Base-by-base conservation (phyloP, 92 coral and sea anemone species). In the Epizoanthus rinbou region DNA sequence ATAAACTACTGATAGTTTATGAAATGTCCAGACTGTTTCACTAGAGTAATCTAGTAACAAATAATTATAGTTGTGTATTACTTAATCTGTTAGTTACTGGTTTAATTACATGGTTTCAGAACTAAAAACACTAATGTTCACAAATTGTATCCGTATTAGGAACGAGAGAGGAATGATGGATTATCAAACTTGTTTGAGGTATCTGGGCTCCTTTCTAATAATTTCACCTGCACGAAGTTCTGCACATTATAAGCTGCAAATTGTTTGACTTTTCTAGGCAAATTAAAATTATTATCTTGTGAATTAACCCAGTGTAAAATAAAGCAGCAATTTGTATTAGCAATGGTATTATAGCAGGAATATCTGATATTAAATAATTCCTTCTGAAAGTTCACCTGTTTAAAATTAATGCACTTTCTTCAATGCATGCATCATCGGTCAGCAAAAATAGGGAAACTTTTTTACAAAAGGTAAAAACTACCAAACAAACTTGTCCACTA, bases 181-280 rank as follows among this genome's bases (percentile, higher is more conserved):
- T 78, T 60, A 60, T 25, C 82, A 78, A 31, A 60, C 52, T 78
- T 78, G 37, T 78, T 78, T 78, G 82, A 78, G 82, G 82, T 78
- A 78, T 78, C 57, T 43, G 65, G 19, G 10, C 50, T 75, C 15
- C 18, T 64, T 62, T 39, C 47, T 39, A 19, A 28, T 43, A 41
- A 19, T 39, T 59, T 14, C 70, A 76, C 37, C 13, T 76, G 33
- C 71, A 59, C 54, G 19, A 53, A 54, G 21, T 67, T 67, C 35
- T 67, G 22, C 72, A 67, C 47, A 33, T n/a, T 33, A 5, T 16
- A 13, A 65, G 15, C 8, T 24, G 10, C 13, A 41, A 28, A 8
- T 43, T 43, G 50, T 43, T 47, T 47, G 54, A 10, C 54, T 9
- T 47, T 1, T 47, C 3, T 47, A 1, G 54, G 14, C 54, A 47